Percentiles rank a stretch among this genome's conserved stretches.
Evolutionary conservation across 2,888 invertebrate genomes (phyloP).

Genomic region (Drosophila ustulata): DNA sequence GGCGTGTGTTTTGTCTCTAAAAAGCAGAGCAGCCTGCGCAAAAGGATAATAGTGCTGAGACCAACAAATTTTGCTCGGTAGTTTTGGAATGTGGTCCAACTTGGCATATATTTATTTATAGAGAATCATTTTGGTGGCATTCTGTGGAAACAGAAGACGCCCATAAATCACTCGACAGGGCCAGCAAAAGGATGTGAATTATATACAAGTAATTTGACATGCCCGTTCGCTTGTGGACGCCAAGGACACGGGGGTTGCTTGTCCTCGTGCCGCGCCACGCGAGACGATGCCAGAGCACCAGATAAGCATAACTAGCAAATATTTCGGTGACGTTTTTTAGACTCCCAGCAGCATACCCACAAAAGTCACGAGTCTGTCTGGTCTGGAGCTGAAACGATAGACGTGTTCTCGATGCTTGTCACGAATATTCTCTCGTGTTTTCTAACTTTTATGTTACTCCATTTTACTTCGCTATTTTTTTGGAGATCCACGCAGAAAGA

Average conservation of each 20-base stretch:
- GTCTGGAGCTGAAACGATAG: neutral
- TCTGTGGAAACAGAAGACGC: slow-evolving; percentile 51
- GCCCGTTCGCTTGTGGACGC: slow-evolving; percentile 50
- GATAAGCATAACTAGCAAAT: slow-evolving; percentile 61
- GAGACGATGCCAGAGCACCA: slow-evolving; percentile 62
- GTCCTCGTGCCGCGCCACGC: slow-evolving; percentile 27
- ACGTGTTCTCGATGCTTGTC: slow-evolving; percentile 7
- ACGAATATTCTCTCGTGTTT: slow-evolving; percentile 2
- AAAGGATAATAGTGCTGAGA: slow-evolving; percentile 79
- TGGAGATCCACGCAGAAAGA: no score
- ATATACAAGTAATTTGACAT: slow-evolving; percentile 81
- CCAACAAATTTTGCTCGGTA: slow-evolving; percentile 65
- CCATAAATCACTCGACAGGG: slow-evolving; percentile 74
- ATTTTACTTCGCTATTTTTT: no score
- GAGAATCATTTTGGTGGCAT: slow-evolving; percentile 44
- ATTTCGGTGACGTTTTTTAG: slow-evolving; percentile 35
- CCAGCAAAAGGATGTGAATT: slow-evolving; percentile 78
- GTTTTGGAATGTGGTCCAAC: slow-evolving; percentile 57
- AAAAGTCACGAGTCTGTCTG: slow-evolving; percentile 1
- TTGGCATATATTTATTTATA: slow-evolving; percentile 69
- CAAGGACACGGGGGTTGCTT: slow-evolving; percentile 38
- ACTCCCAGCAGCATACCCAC: neutral
- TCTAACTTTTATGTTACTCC: neutral
- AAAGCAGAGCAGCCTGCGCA: slow-evolving; percentile 48
- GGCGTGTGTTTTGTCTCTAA: slow-evolving; percentile 19